These are phyloP conservation scores for Lepidocyrtinus sp. DNA, from an alignment of 2,888 invertebrate species.

Conservation along the genomic window DNA sequence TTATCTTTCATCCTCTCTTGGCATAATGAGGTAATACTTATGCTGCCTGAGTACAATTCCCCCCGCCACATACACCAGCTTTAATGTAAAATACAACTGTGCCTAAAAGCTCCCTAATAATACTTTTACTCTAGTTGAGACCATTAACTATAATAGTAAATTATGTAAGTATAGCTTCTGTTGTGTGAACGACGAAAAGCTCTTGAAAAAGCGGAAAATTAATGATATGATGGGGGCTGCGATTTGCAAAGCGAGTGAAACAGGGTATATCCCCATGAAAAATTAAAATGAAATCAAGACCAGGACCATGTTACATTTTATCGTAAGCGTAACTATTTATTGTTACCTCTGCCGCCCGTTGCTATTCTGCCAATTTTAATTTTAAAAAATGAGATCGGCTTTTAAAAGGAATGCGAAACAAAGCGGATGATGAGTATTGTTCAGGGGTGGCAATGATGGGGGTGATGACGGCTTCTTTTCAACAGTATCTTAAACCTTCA, in stretches of 20 bases:
- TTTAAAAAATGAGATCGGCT: not conserved
- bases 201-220: not conserved
- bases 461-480: not conserved
- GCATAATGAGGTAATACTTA: constrained; percentile 26
- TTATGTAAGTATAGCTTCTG: not conserved
- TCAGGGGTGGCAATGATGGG: not conserved
- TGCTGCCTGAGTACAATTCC: constrained; percentile 22
- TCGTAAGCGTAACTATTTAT: not conserved
- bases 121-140: not conserved
- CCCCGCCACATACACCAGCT: not conserved
- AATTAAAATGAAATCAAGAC: not conserved
- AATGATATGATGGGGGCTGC: not conserved
- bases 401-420: not conserved
- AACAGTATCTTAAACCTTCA: not conserved
- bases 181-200: not conserved
- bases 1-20: not conserved
- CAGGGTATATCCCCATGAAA: not conserved
- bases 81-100: too few species aligned
- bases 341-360: not conserved
- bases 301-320: not conserved
- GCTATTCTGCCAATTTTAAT: not conserved
- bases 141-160: not conserved
- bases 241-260: too few species aligned
- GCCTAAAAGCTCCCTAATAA: not conserved
- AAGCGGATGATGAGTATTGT: not conserved